Percentiles rank a stretch among this genome's conserved stretches.
Evolutionary conservation across 2,113 vertebrate genomes (phyloP).

Genomic region (Triplophysa dalaica): DNA sequence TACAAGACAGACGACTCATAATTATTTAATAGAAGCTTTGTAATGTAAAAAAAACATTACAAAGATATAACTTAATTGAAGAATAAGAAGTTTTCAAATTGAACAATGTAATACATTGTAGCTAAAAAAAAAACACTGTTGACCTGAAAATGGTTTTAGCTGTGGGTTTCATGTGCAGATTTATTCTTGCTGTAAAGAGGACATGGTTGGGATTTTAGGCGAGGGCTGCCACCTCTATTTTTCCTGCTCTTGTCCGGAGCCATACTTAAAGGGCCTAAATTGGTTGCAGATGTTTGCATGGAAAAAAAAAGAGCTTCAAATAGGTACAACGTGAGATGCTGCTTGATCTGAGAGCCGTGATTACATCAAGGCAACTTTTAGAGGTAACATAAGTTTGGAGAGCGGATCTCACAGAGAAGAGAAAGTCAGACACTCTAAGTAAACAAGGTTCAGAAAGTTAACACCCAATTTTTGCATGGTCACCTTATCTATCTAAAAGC

Average conservation of each 20-base stretch:
- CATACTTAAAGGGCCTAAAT: slow-evolving; percentile 66
- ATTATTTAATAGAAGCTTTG: no score
- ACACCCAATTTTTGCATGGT: not conserved
- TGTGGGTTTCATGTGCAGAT: not conserved
- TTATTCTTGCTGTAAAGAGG: not conserved
- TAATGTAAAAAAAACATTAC: no score
- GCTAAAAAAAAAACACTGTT: not conserved
- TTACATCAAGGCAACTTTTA: slow-evolving; percentile 9
- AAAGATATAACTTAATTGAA: not conserved
- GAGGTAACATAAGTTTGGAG: slow-evolving; percentile 41
- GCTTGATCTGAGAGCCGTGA: slow-evolving; percentile 37
- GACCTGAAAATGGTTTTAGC: not conserved
- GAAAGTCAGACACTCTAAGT: not conserved
- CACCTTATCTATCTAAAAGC: not conserved
- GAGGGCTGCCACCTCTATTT: slow-evolving; percentile 56
- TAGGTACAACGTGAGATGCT: slow-evolving; percentile 61
- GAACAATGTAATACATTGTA: not conserved
- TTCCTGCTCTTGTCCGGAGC: slow-evolving; percentile 48
- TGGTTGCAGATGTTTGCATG: slow-evolving; percentile 75
- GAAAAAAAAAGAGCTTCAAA: slow-evolving; percentile 57
- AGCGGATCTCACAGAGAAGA: slow-evolving; percentile 42
- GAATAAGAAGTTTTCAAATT: not conserved
- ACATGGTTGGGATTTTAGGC: not conserved
- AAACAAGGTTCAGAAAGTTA: not conserved
- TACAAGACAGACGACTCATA: no score